phyloP scores from a whole-genome alignment of 2,888 invertebrate species.

The Habroteleia sp. region DNA sequence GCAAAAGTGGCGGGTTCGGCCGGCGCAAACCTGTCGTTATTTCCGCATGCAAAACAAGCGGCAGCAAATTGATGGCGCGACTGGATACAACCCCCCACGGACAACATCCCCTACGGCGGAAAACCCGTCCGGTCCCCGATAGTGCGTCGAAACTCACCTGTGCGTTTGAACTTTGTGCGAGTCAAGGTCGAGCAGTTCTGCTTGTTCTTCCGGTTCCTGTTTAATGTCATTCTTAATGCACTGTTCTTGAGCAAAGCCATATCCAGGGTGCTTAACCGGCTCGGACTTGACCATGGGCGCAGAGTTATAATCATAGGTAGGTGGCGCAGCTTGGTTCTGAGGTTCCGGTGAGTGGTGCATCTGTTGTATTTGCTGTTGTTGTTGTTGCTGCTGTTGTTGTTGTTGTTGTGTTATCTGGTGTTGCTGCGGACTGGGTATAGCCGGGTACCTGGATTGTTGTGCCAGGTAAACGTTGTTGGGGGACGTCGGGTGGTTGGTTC shows the following conservation, averaged over 20 bases:
- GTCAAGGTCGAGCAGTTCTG: constrained; percentile 92
- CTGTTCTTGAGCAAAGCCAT: constrained; percentile 17
- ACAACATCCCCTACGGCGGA: not conserved
- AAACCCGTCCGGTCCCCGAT: constrained; percentile 2
- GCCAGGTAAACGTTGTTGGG: constrained; percentile 70
- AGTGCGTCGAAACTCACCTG: constrained; percentile 78
- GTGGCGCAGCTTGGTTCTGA: constrained; percentile 77
- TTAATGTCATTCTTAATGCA: constrained; percentile 82
- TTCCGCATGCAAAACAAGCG: not conserved
- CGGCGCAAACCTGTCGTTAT: too few relatives aligned
- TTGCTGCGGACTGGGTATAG: constrained; percentile 53
- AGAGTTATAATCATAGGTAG: constrained; percentile 64
- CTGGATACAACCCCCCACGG: constrained; percentile 8
- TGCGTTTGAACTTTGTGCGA: constrained; percentile 92
- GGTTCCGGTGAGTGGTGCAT: constrained; percentile 79
- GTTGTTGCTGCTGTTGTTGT: constrained; percentile 17
- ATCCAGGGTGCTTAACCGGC: constrained; percentile 82
- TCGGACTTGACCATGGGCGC: constrained; percentile 78
- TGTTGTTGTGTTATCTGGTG: constrained; percentile 20
- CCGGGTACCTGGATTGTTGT: constrained; percentile 68
- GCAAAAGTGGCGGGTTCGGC: too few relatives aligned
- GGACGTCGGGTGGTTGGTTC: constrained; percentile 84
- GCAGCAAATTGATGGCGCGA: not conserved
- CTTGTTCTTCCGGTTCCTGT: constrained; percentile 87
- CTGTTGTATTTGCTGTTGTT: constrained; percentile 62